Percentiles rank a stretch among this genome's conserved stretches.
Evolutionary conservation across 2,797 vertebrate species (phyloP).

Genomic region (Ctenochaetus hawaiiensis): DNA sequence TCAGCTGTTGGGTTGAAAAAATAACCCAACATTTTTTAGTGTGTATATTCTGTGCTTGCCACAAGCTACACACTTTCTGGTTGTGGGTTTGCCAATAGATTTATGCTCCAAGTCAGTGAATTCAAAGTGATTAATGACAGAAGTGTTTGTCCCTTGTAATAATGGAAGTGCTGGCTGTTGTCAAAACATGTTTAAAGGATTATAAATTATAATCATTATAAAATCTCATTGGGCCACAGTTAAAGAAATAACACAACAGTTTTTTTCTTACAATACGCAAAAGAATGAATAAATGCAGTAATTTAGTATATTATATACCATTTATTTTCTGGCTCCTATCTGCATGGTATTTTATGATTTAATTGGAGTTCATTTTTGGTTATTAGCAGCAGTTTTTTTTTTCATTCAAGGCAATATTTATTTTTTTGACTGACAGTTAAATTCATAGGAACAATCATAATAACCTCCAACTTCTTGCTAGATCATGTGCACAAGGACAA

Average conservation of each 20-base stretch:
- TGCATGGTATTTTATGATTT: background rate
- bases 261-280: background rate
- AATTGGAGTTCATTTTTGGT: background rate
- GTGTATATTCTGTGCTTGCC: background rate
- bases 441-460: background rate
- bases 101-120: background rate
- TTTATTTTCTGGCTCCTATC: background rate
- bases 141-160: background rate
- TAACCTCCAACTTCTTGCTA: background rate
- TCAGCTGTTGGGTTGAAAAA: too few species aligned
- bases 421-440: background rate
- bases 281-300: background rate
- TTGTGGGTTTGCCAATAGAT: background rate
- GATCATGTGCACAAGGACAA: background rate
- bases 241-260: background rate
- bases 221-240: background rate
- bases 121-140: conserved; percentile 22
- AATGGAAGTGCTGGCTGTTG: background rate
- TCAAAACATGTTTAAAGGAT: background rate
- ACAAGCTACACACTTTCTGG: background rate
- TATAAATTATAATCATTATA: background rate
- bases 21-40: too few species aligned
- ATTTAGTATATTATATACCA: background rate
- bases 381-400: background rate
- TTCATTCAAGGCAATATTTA: too few species aligned